Evolutionary conservation across 2,888 invertebrate genomes (phyloP), one percentile per base, ranked within the genome.

Genomic region (Tyria jacobaeae): DNA sequence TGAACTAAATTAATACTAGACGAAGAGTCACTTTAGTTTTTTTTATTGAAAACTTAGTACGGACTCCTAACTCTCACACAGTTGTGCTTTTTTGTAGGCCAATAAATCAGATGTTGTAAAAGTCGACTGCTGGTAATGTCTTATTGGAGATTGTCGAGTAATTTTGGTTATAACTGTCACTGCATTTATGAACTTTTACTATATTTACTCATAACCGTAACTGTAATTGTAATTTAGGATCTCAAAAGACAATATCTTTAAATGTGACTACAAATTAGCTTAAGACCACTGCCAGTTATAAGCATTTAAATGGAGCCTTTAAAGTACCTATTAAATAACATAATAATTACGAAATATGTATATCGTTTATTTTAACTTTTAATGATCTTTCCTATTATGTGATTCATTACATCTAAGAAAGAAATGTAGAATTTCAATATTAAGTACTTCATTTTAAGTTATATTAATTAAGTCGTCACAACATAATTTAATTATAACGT

Each of bases 391-490:
- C 59, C 59, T 73, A 50, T 62, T 67, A 68, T 62, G 76, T 71
- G 66, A 74, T 74, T 73, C 54, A 59, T 1, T 70, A 64, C 21
- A 54, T 62, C 25, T 75, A 72, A 65, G 57, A 60, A 25, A 70
- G 59, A 66, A 68, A 64, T 64, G 54, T 39, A 49, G 57, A 51
- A 48, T 14, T 51, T n/a, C 52, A 55, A 67, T 68, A 66, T 61
- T 71, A 79, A 70, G 69, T 83, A 81, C 66, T 78, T 81, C 81
- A 76, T 53, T 53, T 35, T 76, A 73, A 73, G 39, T 67, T 67
- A 35, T 39, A 53, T 37, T 37, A 59, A 5, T 65, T 78, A 83
- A 85, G 83, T 87, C 86, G 89, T 88, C 90, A 87, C 88, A 88
- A 86, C 75, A 78, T 85, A 77, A 60, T 77, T 76, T 70, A 78